Evolutionary conservation across 1,140 invertebrate species (phyloP), one percentile per base, ranked within the genome.

Genomic region (Drepana arcuata): DNA sequence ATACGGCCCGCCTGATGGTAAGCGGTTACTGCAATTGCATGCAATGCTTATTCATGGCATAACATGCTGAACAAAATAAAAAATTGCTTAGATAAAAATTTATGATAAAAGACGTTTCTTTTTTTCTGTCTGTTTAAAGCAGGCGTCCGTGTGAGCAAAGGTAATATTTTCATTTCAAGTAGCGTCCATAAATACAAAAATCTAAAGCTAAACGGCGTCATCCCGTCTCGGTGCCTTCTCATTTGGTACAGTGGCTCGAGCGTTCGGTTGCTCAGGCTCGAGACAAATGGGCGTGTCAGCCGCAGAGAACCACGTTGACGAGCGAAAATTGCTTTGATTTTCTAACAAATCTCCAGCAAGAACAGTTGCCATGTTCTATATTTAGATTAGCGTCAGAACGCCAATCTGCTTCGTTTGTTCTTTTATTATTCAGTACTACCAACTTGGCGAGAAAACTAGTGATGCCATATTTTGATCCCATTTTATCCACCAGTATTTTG

Each of bases 241-340:
- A 44, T 54, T 56, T 45, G 34, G 44, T 40, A 48, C 34, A 48
- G 48, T 44, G 38, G 36, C 43, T 30, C 47, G 32, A 44, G 48
- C 36, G 53, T 49, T 53, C 44, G 47, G 35, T 48, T 53, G 53
- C 46, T 48, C 45, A 57, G 51, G 36, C 49, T 31, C 43, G 41
- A 69, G 59, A 63, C 62, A 66, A 66, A 70, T 66, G 54, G 52
- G 46, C 39, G 52, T 53, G 62, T 70, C 60, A 61, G 48, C 43
- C 48, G 45, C 61, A 69, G 56, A 23, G 44, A 37, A 18, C 36
- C 36, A 38, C 28, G 45, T 49, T 65, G 55, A 65, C 56, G 56
- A 60, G 48, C 48, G 51, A 49, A 57, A 65, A 65, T 65, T 54
- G 58, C 53, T 64, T 57, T 62, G 65, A 64, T 68, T 68, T 48